Evolutionary conservation across 2,888 invertebrate species (phyloP).

Genomic region (Nymphalis c-album): DNA sequence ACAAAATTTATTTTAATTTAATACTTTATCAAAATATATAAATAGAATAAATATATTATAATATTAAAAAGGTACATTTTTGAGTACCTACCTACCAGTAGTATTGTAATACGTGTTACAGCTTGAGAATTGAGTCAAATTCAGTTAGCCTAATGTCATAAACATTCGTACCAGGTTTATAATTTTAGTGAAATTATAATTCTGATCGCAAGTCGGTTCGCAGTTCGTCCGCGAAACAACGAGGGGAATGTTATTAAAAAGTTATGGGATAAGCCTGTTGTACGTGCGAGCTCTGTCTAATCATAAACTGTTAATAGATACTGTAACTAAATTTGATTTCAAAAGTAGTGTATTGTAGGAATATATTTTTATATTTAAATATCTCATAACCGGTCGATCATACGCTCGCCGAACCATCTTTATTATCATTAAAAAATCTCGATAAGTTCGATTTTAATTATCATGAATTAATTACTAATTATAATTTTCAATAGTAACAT

Average conservation of each 20-base stretch:
- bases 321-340: not conserved
- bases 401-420: no score
- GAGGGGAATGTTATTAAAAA: slow-evolving; percentile 78
- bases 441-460: no score
- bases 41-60: no score
- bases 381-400: no score
- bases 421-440: no score
- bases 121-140: not conserved
- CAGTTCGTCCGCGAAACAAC: slow-evolving; percentile 65
- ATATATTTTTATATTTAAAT: no score
- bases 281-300: slow-evolving; percentile 67
- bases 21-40: not conserved
- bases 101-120: not conserved
- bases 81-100: not conserved
- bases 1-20: not conserved
- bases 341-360: no score
- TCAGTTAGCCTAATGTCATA: not conserved
- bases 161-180: not conserved
- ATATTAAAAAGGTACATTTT: no score
- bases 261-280: slow-evolving; percentile 72
- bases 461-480: no score
- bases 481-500: no score
- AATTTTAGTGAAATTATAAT: slow-evolving; percentile 36
- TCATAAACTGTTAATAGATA: slow-evolving; percentile 67
- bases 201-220: slow-evolving; percentile 65